These are phyloP conservation scores for Pipistrellus kuhlii DNA, from an alignment of 2,797 vertebrate species.

Conservation along the genomic window DNA sequence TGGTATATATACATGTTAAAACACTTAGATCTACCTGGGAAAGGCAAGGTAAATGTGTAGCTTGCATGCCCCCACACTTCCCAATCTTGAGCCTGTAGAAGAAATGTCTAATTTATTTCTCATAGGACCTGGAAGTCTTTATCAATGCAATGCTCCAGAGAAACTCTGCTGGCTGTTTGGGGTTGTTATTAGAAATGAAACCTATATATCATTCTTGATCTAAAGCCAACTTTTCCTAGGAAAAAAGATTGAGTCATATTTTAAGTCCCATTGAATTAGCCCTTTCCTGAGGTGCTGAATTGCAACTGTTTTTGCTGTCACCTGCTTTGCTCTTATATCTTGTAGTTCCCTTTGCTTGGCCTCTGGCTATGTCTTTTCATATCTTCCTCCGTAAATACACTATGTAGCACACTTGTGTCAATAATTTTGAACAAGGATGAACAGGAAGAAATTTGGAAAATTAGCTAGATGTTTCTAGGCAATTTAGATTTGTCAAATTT, in stretches of 20 bases:
- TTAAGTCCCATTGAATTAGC: slow-evolving; percentile 34
- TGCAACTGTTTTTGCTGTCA: neutral
- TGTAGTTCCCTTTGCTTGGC: slow-evolving; percentile 18
- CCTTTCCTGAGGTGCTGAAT: neutral
- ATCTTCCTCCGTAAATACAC: slow-evolving; percentile 17
- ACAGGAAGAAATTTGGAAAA: neutral
- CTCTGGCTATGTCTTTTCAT: slow-evolving; percentile 1
- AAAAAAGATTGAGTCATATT: slow-evolving; percentile 19
- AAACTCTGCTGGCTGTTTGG: slow-evolving; percentile 12
- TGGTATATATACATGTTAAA: neutral
- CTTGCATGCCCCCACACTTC: neutral
- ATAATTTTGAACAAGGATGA: slow-evolving; percentile 58
- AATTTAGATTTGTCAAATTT: slow-evolving; percentile 46
- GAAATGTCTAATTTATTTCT: slow-evolving; percentile 22
- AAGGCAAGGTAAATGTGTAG: neutral
- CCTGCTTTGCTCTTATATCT: slow-evolving; percentile 40
- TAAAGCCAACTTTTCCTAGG: slow-evolving; percentile 39
- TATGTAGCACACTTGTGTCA: neutral
- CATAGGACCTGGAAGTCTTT: neutral
- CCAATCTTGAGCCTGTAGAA: neutral
- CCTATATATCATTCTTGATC: neutral
- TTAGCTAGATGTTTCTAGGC: slow-evolving; percentile 11
- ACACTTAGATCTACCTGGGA: neutral
- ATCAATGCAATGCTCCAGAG: neutral
- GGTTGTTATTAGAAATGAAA: slow-evolving; percentile 57